Conservation (phyloP, 2,113 vertebrate genomes). For the Leuciscus idus region DNA sequence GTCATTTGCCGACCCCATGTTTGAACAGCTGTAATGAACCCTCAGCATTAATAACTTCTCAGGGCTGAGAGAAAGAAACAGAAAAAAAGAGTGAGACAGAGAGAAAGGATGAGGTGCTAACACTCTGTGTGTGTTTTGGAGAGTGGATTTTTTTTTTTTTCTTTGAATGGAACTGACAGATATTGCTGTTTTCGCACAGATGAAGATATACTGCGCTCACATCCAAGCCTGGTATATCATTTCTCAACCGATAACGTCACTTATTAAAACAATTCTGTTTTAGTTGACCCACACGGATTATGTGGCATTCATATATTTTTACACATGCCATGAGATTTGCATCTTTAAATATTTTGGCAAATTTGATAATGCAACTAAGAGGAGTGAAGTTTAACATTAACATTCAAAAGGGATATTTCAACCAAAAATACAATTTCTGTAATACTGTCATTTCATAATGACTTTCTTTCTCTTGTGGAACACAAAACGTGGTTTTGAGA, state of each 20-base stretch:
- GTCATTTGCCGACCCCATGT: constrained; percentile 84
- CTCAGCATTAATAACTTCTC: constrained; percentile 75
- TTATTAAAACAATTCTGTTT: neutral
- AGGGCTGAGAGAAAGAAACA: constrained; percentile 41
- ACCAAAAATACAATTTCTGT: neutral
- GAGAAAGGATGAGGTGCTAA: constrained; percentile 29
- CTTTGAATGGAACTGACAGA: constrained; percentile 22
- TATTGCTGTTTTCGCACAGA: constrained; percentile 5
- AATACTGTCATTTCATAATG: neutral
- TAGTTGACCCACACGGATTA: neutral
- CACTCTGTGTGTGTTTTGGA: constrained; percentile 43
- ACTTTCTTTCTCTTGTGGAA: neutral
- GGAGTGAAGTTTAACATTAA: neutral
- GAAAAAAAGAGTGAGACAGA: constrained; percentile 33
- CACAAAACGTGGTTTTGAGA: neutral
- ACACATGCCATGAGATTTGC: neutral
- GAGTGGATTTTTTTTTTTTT: constrained; percentile 33
- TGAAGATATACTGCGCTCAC: neutral
- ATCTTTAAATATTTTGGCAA: neutral
- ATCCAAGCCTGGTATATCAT: neutral
- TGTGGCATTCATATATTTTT: too few relatives aligned
- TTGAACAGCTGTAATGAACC: constrained; percentile 85
- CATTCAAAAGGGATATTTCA: neutral
- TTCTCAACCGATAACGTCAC: constrained; percentile 1
- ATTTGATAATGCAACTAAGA: neutral